Conservation (phyloP, 2,888 invertebrate species). For the Sinohyriopsis cumingii region DNA sequence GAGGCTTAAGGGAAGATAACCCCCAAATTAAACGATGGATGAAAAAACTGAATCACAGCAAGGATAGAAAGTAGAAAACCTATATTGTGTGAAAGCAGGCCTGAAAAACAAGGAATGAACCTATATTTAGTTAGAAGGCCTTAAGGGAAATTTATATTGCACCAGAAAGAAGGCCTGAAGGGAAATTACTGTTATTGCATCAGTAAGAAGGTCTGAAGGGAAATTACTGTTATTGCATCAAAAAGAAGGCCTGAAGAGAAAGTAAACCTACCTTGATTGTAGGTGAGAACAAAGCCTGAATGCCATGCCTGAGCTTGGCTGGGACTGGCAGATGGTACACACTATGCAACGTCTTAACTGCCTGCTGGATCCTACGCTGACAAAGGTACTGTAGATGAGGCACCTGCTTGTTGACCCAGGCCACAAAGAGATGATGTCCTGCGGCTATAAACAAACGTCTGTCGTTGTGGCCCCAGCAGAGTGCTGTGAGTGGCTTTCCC, state of each 20-base stretch:
- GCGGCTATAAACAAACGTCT: conserved; percentile 94
- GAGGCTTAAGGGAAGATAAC: no score
- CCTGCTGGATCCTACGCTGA: conserved; percentile 77
- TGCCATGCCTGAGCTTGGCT: conserved; percentile 77
- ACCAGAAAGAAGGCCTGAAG: no score
- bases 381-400: conserved; percentile 93
- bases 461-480: conserved; percentile 99
- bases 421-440: conserved; percentile 91
- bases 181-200: no score
- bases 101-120: no score
- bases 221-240: no score
- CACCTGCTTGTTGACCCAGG: conserved; percentile 92
- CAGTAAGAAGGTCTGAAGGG: no score
- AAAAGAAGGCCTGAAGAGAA: not conserved
- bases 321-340: conserved; percentile 89
- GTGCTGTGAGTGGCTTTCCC: conserved; percentile 84
- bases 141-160: no score
- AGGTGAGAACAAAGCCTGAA: conserved; percentile 75
- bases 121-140: no score
- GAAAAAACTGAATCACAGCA: no score
- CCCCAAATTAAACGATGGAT: no score
- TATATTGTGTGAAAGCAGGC: no score
- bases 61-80: no score
- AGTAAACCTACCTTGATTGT: conserved; percentile 86
- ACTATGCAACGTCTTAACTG: conserved; percentile 78